Percentiles rank a stretch among this genome's conserved stretches.
phyloP scores from a whole-genome alignment of 2,797 vertebrate species.

The Craterocephalus amniculus region DNA sequence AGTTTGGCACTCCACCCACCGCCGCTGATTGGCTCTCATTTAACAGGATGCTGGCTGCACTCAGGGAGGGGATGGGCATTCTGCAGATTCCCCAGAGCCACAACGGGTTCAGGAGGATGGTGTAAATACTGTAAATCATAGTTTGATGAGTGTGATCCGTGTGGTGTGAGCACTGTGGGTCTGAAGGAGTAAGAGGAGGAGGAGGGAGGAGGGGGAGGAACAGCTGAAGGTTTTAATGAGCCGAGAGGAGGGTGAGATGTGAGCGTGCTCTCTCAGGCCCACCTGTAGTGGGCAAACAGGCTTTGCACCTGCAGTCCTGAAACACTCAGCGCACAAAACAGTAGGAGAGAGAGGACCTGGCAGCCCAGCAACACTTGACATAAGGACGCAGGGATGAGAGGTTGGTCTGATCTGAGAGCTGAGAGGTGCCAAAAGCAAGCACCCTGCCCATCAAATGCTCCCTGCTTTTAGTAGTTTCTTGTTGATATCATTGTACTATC shows the following conservation, averaged over 20 bases:
- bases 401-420: constrained; percentile 53
- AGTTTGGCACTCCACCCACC: constrained; percentile 78
- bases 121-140: constrained; percentile 77
- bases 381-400: constrained; percentile 58
- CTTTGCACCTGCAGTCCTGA: constrained; percentile 69
- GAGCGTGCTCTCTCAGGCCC: constrained; percentile 53
- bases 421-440: constrained; percentile 46
- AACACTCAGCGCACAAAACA: constrained; percentile 55
- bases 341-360: constrained; percentile 41
- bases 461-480: constrained; percentile 18
- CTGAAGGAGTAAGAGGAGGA: constrained; percentile 5
- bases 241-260: constrained; percentile 64
- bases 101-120: constrained; percentile 57
- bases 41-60: constrained; percentile 69
- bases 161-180: constrained; percentile 56
- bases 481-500: constrained; percentile 23
- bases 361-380: constrained; percentile 60
- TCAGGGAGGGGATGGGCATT: constrained; percentile 55
- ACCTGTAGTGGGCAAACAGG: constrained; percentile 70
- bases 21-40: constrained; percentile 76
- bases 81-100: constrained; percentile 65
- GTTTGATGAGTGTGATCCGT: constrained; percentile 76
- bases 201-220: constrained; percentile 50
- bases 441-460: constrained; percentile 23
- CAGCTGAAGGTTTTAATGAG: constrained; percentile 81